Evolutionary conservation across 1,140 invertebrate genomes (phyloP).

Genomic region (Paraescarpia echinospica): DNA sequence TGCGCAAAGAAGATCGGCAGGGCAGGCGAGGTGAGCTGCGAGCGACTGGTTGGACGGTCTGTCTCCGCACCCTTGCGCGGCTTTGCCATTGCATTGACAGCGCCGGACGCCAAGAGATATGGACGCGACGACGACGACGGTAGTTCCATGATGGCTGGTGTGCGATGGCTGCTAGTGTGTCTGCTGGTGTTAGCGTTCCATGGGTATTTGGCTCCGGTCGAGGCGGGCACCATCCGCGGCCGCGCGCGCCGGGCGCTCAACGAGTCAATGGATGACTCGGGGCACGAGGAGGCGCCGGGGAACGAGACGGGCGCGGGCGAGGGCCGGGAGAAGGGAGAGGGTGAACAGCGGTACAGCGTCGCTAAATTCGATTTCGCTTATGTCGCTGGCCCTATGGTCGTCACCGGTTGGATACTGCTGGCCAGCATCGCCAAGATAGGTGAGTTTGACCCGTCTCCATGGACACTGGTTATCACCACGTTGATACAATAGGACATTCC

Average conservation of each 20-base stretch:
- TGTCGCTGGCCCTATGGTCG: constrained; percentile 15
- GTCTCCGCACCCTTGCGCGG: neutral
- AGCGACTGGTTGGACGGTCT: neutral
- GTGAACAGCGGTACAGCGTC: constrained; percentile 10
- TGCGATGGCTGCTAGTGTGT: neutral
- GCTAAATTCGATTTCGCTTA: constrained; percentile 21
- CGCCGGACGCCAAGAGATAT: neutral
- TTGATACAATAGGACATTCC: neutral
- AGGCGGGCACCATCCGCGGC: neutral
- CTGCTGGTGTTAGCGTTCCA: neutral
- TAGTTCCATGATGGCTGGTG: neutral
- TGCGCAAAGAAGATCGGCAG: neutral
- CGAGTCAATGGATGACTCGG: neutral
- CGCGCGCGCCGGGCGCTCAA: neutral
- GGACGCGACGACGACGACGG: neutral
- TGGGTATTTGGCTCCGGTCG: neutral
- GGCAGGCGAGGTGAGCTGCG: neutral
- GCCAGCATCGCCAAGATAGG: constrained; percentile 24
- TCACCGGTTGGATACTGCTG: constrained; percentile 15
- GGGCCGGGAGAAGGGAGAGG: neutral
- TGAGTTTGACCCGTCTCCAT: neutral
- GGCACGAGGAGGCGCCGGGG: neutral
- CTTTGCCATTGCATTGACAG: neutral
- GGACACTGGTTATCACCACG: neutral
- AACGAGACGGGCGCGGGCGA: neutral